Conservation (phyloP, 2,888 invertebrate species). For the Harmothoe impar region DNA sequence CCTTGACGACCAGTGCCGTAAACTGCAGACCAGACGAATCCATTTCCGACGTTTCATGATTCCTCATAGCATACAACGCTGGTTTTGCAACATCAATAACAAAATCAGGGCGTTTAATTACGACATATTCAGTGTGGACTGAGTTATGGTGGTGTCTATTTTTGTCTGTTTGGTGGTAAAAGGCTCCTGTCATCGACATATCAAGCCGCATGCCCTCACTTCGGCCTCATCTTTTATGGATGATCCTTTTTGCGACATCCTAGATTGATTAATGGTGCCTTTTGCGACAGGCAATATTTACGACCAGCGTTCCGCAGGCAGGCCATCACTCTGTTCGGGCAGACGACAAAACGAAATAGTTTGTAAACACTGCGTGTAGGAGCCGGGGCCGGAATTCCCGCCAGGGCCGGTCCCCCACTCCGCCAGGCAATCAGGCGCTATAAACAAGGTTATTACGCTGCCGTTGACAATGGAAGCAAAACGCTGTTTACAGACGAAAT, state of each 20-base stretch:
- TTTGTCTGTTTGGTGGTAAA: too few species aligned
- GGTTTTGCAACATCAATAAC: not conserved
- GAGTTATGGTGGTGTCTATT: too few species aligned
- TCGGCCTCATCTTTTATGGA: conserved; percentile 41
- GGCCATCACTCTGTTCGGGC: conserved; percentile 6
- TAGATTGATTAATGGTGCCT: conserved; percentile 49
- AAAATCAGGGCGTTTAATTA: not conserved
- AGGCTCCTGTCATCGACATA: not conserved
- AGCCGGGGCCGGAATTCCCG: not conserved
- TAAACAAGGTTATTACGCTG: conserved; percentile 12
- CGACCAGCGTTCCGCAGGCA: not conserved
- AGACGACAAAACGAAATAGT: conserved; percentile 41
- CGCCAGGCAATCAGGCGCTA: not conserved
- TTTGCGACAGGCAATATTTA: conserved; percentile 52
- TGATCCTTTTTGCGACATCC: conserved; percentile 51
- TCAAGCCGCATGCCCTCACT: not conserved
- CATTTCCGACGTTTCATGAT: not conserved
- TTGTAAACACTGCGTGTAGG: not conserved
- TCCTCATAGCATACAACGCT: not conserved
- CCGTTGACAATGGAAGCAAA: not conserved
- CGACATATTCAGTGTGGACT: too few species aligned
- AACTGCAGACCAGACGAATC: not conserved
- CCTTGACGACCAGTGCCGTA: not conserved
- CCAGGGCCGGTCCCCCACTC: not conserved
- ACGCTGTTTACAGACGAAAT: not conserved